These are phyloP conservation scores for Noctua janthina DNA, from an alignment of 2,888 invertebrate genomes.

Conservation along the genomic window DNA sequence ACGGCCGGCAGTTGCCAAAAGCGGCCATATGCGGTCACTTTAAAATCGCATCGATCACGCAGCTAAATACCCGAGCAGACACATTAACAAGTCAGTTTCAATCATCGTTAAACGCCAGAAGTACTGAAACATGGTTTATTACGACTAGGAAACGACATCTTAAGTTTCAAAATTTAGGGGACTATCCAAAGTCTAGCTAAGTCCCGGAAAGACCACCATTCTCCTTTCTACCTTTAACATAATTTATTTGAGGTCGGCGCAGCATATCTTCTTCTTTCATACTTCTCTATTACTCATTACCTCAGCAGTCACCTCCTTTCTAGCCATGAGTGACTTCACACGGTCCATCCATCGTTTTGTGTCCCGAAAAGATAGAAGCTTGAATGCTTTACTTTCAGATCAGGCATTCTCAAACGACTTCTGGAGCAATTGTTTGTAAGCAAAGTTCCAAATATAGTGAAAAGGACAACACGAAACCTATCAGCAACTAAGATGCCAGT, in stretches of 20 bases:
- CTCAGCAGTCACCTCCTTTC: background rate
- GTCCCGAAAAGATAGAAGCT: background rate
- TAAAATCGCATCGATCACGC: slow-evolving; percentile 62
- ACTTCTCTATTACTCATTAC: background rate
- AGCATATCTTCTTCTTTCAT: background rate
- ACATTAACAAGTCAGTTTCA: slow-evolving; percentile 62
- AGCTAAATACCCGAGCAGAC: slow-evolving; percentile 59
- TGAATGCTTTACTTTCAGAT: background rate
- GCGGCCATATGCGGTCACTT: slow-evolving; percentile 57
- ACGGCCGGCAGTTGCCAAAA: slow-evolving; percentile 51
- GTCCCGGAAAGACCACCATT: background rate
- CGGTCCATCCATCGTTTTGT: background rate
- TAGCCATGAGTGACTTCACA: background rate
- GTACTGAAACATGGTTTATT: slow-evolving; percentile 47
- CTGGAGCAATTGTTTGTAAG: background rate
- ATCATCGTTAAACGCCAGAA: slow-evolving; percentile 61
- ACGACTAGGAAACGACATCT: slow-evolving; percentile 38
- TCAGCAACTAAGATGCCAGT: background rate
- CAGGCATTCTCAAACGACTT: background rate
- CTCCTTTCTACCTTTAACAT: background rate
- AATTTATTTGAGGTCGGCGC: background rate
- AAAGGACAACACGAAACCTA: background rate
- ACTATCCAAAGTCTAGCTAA: background rate
- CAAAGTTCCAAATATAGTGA: background rate
- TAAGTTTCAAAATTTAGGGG: slow-evolving; percentile 4